These are phyloP conservation scores for Julus scanicus DNA, from an alignment of 2,888 invertebrate genomes.

Conservation along the genomic window DNA sequence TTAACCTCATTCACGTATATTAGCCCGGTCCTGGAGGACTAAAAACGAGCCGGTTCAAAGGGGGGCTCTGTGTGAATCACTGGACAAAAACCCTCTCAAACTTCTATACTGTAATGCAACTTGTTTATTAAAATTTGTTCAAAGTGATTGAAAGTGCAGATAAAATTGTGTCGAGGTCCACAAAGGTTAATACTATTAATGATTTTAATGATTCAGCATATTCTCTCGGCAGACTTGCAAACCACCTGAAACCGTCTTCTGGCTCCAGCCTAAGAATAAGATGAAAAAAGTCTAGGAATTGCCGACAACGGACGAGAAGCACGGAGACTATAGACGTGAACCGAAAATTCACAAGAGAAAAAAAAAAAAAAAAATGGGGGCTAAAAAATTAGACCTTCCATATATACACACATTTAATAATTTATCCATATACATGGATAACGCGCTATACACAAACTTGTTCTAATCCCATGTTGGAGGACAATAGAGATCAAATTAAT, in stretches of 20 bases:
- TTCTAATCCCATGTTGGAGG: conserved; percentile 3
- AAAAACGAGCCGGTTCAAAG: conserved; percentile 32
- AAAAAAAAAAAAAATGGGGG: background rate
- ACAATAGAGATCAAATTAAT: background rate
- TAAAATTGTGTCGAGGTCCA: conserved; percentile 56
- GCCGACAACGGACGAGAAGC: conserved; percentile 19
- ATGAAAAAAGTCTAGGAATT: conserved; percentile 43
- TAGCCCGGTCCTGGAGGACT: conserved; percentile 22
- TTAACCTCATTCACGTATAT: conserved; percentile 41
- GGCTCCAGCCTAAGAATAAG: conserved; percentile 45
- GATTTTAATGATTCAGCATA: conserved; percentile 57
- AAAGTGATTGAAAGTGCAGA: conserved; percentile 55
- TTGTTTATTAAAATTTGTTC: conserved; percentile 57
- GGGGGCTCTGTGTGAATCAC: background rate
- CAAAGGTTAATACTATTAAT: conserved; percentile 57
- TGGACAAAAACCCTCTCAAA: conserved; percentile 46
- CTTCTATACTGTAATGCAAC: conserved; percentile 53
- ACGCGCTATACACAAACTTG: background rate
- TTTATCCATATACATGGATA: conserved; percentile 13
- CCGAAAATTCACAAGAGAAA: background rate
- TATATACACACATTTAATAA: conserved; percentile 5
- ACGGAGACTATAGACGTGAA: background rate
- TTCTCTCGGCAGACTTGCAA: conserved; percentile 40
- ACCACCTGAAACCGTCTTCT: conserved; percentile 43
- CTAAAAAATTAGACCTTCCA: background rate